A percentile compares a stretch with the other conserved stretches of the same genome.
Conservation (phyloP, 1,140 invertebrate genomes). For the Daktulosphaira vitifoliae region DNA sequence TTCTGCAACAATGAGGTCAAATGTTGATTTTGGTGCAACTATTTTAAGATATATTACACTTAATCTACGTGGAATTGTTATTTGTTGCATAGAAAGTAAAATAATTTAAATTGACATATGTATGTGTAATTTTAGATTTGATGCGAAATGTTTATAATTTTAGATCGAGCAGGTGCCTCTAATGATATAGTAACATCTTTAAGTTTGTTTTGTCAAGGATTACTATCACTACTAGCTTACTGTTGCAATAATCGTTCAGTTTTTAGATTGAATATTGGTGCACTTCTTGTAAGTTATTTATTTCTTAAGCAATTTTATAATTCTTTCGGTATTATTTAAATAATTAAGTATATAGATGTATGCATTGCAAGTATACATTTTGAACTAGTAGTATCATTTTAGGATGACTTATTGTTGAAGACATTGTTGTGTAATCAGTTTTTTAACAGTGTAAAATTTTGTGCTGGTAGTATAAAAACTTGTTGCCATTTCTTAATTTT, state of each 20-base stretch:
- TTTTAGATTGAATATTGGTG: not conserved
- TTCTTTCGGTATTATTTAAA: too few species aligned
- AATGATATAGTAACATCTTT: not conserved
- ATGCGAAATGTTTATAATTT: not conserved
- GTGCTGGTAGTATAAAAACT: too few species aligned
- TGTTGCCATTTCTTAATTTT: too few species aligned
- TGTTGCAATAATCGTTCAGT: conserved; percentile 12
- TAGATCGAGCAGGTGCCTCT: not conserved
- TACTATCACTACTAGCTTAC: conserved; percentile 16
- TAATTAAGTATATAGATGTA: too few species aligned
- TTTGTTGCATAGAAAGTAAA: not conserved
- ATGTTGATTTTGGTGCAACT: conserved; percentile 14
- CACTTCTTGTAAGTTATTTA: conserved; percentile 3
- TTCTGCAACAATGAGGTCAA: conserved; percentile 2
- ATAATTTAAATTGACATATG: not conserved
- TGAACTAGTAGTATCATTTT: too few species aligned
- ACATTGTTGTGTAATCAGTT: too few species aligned
- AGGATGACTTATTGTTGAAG: too few species aligned
- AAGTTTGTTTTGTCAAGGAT: not conserved
- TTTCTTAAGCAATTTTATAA: too few species aligned
- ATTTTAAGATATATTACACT: conserved; percentile 1
- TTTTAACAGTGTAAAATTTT: too few species aligned
- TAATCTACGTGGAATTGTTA: conserved; percentile 1
- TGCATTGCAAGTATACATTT: too few species aligned
- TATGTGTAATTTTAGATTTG: too few species aligned